These are phyloP conservation scores for Zosterops pallidus DNA, from an alignment of 2,113 vertebrate genomes.

Conservation along the genomic window DNA sequence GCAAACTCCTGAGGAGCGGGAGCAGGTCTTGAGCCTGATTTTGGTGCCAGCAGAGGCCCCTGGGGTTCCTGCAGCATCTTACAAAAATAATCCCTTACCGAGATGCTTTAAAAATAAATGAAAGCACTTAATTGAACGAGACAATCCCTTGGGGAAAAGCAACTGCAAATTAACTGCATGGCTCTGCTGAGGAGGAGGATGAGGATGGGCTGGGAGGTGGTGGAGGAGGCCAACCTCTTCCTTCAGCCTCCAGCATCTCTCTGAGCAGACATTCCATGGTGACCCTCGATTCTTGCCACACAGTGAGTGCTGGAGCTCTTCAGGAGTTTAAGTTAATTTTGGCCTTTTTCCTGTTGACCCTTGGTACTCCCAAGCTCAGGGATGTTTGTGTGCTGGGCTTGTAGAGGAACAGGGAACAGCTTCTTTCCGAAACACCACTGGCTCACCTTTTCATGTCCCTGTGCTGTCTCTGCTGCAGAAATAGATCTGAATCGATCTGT, in stretches of 20 bases:
- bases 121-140: not conserved
- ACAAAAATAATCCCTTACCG: not conserved
- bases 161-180: not conserved
- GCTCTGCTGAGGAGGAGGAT: not conserved
- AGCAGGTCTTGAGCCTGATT: not conserved
- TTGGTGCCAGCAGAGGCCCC: not conserved
- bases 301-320: not conserved
- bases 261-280: accelerated
- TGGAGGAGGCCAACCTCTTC: not conserved
- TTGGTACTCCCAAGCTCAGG: not conserved
- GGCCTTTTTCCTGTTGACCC: not conserved
- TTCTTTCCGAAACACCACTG: accelerated
- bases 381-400: not conserved
- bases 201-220: not conserved
- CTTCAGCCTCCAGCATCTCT: not conserved
- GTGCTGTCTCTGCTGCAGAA: accelerated
- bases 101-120: not conserved
- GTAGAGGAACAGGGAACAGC: not conserved
- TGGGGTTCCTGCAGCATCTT: not conserved
- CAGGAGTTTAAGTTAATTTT: not conserved
- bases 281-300: not conserved
- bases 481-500: not conserved
- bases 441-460: not conserved
- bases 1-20: not conserved
- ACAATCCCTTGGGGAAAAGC: not conserved